A percentile compares a stretch with the other conserved stretches of the same genome.
Conservation (phyloP, 2,888 invertebrate species). For the Drosophila suboccidentalis region DNA sequence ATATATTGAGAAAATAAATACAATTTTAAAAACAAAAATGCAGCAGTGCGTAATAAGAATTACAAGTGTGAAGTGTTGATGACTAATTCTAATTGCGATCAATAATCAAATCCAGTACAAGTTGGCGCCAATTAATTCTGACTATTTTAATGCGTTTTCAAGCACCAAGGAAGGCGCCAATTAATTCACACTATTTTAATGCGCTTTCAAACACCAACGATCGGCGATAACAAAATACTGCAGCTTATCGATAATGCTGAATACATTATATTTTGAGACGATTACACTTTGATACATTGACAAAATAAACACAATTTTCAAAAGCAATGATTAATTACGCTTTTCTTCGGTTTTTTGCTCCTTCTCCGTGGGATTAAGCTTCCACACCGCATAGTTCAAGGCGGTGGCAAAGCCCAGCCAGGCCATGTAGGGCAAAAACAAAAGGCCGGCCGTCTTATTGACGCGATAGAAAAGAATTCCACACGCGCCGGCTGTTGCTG, state of each 20-base stretch:
- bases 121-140: conserved; percentile 44
- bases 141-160: not conserved
- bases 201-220: conserved; percentile 5
- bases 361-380: conserved; percentile 86
- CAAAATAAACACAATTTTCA: conserved; percentile 43
- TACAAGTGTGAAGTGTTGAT: not conserved
- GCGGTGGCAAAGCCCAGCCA: conserved; percentile 91
- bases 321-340: conserved; percentile 36
- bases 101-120: not conserved
- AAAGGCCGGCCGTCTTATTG: conserved; percentile 88
- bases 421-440: conserved; percentile 91
- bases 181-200: no score
- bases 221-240: conserved; percentile 6
- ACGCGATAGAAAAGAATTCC: conserved; percentile 88
- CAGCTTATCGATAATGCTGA: conserved; percentile 32
- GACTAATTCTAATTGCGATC: not conserved
- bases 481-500: conserved; percentile 87
- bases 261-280: conserved; percentile 50
- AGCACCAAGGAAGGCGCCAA: no score
- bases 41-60: not conserved
- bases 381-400: conserved; percentile 89
- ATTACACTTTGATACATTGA: conserved; percentile 53
- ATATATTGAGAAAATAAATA: conserved; percentile 51
- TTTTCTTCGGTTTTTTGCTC: conserved; percentile 51
- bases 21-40: conserved; percentile 27